Evolutionary conservation across 2,113 vertebrate species (phyloP).

Genomic region (Lycaon pictus): DNA sequence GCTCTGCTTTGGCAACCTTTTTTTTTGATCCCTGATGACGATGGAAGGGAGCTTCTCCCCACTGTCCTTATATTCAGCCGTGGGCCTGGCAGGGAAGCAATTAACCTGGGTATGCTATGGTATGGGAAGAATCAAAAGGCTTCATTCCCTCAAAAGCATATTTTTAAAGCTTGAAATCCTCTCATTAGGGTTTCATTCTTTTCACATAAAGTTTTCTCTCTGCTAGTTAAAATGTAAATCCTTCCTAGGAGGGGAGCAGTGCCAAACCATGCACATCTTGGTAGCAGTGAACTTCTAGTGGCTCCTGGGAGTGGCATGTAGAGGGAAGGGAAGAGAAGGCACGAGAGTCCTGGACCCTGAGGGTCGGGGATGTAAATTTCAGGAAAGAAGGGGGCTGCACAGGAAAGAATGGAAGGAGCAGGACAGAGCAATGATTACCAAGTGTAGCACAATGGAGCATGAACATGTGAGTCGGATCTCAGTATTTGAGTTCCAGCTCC

Average conservation of each 20-base stretch:
- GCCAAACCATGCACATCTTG: background rate
- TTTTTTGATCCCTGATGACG: background rate
- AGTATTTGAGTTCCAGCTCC: background rate
- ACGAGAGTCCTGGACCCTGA: background rate
- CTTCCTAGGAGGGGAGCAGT: background rate
- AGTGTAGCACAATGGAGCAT: background rate
- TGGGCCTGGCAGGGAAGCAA: background rate
- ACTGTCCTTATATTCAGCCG: background rate
- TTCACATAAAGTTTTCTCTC: background rate
- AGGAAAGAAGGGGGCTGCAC: background rate
- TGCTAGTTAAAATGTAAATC: background rate
- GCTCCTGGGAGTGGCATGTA: background rate
- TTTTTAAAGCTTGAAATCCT: background rate
- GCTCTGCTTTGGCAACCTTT: background rate
- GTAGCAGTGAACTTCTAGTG: conserved; percentile 6
- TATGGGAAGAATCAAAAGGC: background rate
- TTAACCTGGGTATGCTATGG: background rate
- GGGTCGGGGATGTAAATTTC: background rate
- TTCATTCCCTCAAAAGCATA: background rate
- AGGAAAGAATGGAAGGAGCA: background rate
- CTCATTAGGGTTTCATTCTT: background rate
- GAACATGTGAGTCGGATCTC: background rate
- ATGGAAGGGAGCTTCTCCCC: background rate
- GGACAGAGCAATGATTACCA: background rate
- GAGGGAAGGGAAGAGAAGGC: background rate